Conservation (phyloP, 2,797 vertebrate genomes). For the Onychomys arenicola region DNA sequence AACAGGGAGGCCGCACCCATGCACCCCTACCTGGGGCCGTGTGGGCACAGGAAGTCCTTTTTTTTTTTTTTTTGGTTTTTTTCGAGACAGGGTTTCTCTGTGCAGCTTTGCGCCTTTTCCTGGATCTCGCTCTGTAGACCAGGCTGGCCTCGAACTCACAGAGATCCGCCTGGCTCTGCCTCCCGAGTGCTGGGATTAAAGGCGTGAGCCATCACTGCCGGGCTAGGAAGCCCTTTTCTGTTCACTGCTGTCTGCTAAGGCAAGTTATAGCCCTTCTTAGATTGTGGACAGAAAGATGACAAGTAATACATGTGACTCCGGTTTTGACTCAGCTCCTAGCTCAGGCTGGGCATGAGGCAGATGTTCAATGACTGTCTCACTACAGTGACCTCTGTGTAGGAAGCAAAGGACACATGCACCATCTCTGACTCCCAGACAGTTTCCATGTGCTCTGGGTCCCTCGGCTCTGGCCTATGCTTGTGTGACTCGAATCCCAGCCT, state of each 20-base stretch:
- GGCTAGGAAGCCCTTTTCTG: not conserved
- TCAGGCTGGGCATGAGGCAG: not conserved
- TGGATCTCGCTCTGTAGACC: no score
- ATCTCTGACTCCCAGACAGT: not conserved
- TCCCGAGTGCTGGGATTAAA: no score
- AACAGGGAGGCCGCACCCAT: not conserved
- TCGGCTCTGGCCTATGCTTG: not conserved
- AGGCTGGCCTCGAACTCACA: no score
- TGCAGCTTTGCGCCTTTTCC: no score
- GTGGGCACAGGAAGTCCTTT: not conserved
- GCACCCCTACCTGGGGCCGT: not conserved
- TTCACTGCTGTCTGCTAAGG: not conserved
- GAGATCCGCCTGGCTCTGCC: no score
- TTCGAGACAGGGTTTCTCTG: no score
- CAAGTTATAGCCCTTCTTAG: not conserved
- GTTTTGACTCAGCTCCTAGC: not conserved
- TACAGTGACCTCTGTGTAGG: not conserved
- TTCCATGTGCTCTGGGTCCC: not conserved
- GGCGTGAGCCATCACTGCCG: no score
- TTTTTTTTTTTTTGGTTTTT: no score
- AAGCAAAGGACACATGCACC: rapidly evolving
- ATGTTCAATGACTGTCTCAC: not conserved
- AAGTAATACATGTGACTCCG: not conserved
- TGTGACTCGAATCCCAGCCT: not conserved
- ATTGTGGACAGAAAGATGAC: not conserved